Evolutionary conservation across 2,797 vertebrate genomes (phyloP), one percentile per base, ranked within the genome.

Genomic region (Pangasius krempfi): DNA sequence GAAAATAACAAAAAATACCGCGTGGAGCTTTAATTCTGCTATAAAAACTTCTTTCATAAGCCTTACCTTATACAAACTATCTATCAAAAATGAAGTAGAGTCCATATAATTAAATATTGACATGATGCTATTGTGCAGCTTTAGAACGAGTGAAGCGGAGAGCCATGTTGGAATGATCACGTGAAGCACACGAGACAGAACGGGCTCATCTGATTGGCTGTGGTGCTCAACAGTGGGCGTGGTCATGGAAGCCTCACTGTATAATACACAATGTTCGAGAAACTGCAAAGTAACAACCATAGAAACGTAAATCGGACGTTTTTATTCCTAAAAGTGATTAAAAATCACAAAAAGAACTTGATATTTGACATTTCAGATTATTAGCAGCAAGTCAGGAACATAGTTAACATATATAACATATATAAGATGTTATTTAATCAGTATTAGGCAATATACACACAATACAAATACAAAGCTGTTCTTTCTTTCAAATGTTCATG

Each of bases 101-200:
- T 52, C 44, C 30, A 44, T 33, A 56, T 4, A 64, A 7, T 47
- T 0, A n/a, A 54, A 62, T 64, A 64, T 70, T 47, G 25, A 75
- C 72, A 52, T 50, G 5, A 22, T 44, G 64, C 66, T 75, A 73
- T 50, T 68, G 80, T 20, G 30, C 62, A 6, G 10, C 66, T 84
- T 37, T 12, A 33, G 60, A 25, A 54, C 10, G 66, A 33, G 16
- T 16, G 10, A 2, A 44, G 60, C 2, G 66, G 27, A 33, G 70
- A 79, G 91, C 91, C 91, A 92, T 92, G 60, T 88, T 85, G 64
- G 22, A 73, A 30, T 1, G 18, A 16, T 78, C 91, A 91, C 82
- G 75, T 90, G 89, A 84, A 22, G 0, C 37, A 5, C 2, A 4
- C 30, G 2, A 60, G 47, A 7, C 14, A 7, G 56, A 62, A 66